Percentiles rank a stretch among this genome's conserved stretches.
Conservation (phyloP, 2,113 vertebrate species). For the Phodopus roborovskii region DNA sequence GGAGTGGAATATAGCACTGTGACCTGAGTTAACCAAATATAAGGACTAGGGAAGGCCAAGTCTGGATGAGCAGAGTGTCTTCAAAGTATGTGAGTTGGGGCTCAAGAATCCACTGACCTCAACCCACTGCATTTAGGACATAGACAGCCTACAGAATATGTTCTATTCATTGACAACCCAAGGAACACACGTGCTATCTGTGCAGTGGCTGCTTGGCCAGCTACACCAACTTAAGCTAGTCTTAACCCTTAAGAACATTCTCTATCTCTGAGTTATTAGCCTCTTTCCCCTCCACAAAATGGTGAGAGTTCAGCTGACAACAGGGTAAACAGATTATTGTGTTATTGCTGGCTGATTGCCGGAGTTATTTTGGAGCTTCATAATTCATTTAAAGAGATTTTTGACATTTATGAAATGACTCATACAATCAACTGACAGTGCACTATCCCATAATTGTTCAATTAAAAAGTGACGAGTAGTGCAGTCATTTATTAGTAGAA, state of each 20-base stretch:
- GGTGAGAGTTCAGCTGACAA: conserved; percentile 87
- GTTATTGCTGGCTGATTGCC: conserved; percentile 91
- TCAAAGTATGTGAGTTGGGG: background rate
- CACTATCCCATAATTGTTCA: conserved; percentile 97
- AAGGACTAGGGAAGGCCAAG: no score
- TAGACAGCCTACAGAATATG: conserved; percentile 24
- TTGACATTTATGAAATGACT: conserved; percentile 96
- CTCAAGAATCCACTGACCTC: background rate
- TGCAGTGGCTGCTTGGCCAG: conserved; percentile 79
- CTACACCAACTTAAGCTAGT: conserved; percentile 67
- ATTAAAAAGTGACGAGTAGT: conserved; percentile 95
- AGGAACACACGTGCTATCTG: conserved; percentile 81
- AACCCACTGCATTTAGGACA: background rate
- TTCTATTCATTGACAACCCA: conserved; percentile 72
- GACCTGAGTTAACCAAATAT: background rate
- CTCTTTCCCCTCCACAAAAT: conserved; percentile 67
- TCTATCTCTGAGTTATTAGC: conserved; percentile 40
- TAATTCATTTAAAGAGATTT: conserved; percentile 98
- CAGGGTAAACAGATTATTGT: conserved; percentile 91
- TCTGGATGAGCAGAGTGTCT: background rate
- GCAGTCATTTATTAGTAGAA: conserved; percentile 95
- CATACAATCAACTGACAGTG: conserved; percentile 91
- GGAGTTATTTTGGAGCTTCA: conserved; percentile 92
- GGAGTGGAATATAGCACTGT: background rate
- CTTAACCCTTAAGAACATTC: conserved; percentile 77